A percentile compares a stretch with the other conserved stretches of the same genome.
These are phyloP conservation scores for Syrista parreyssii DNA, from an alignment of 2,888 invertebrate genomes.

Conservation along the genomic window DNA sequence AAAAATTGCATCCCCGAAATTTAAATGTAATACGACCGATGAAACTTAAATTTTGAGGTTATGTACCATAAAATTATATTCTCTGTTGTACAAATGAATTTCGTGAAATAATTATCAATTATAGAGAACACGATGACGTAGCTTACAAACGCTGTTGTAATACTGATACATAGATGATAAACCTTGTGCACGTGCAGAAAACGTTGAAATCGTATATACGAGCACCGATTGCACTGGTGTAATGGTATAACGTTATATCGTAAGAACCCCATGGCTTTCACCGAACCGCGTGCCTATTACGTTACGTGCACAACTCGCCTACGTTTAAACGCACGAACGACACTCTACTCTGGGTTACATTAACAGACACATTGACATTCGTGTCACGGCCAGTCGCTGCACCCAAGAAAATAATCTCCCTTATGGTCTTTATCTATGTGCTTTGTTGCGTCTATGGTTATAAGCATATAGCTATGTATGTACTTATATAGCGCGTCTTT, in stretches of 20 bases:
- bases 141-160: not conserved
- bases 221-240: conserved; percentile 14
- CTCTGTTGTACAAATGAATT: not conserved
- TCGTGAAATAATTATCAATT: not conserved
- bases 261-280: conserved; percentile 45
- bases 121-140: not conserved
- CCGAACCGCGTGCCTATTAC: conserved; percentile 45
- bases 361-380: conserved; percentile 48
- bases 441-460: not conserved
- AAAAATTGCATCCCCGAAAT: not conserved
- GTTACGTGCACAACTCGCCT: conserved; percentile 46
- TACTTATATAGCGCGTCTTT: not conserved
- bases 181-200: not conserved
- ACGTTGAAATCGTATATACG: conserved; percentile 23
- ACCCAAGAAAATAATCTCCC: conserved; percentile 42
- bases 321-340: conserved; percentile 43
- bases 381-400: conserved; percentile 60
- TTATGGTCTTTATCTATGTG: not conserved
- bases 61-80: not conserved
- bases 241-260: conserved; percentile 46
- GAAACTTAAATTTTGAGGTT: not conserved
- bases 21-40: not conserved
- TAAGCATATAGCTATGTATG: not conserved
- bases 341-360: conserved; percentile 22
- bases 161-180: not conserved